A percentile compares a stretch with the other conserved stretches of the same genome.
Evolutionary conservation across 2,113 vertebrate genomes (phyloP).

Genomic region (Cnemophilus loriae): DNA sequence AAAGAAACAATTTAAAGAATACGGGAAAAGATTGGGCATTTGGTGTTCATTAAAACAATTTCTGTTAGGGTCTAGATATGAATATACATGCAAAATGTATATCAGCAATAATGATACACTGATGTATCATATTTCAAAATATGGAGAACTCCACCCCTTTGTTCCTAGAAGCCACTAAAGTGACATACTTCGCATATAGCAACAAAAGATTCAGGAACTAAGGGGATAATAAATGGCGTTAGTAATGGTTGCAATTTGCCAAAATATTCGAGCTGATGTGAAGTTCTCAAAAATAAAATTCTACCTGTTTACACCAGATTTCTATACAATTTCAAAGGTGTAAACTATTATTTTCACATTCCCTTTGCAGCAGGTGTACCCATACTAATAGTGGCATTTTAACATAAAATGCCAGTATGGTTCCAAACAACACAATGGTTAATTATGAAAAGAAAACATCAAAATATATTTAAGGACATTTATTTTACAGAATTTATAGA

Average conservation of each 20-base stretch:
- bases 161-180: constrained; percentile 13
- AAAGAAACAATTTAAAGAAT: constrained; percentile 30
- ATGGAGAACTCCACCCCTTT: neutral
- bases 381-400: constrained; percentile 79
- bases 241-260: neutral
- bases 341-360: constrained; percentile 64
- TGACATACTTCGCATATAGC: neutral
- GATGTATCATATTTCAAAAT: constrained; percentile 3
- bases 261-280: neutral
- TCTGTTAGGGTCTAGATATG: neutral
- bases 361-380: constrained; percentile 74
- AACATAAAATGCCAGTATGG: constrained; percentile 81
- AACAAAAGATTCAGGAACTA: constrained; percentile 21
- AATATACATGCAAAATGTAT: constrained; percentile 59
- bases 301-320: constrained; percentile 69
- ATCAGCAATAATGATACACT: constrained; percentile 33
- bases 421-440: constrained; percentile 74
- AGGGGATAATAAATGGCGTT: neutral
- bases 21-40: neutral
- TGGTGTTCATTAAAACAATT: constrained; percentile 9
- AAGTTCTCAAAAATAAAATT: constrained; percentile 26
- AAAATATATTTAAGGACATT: constrained; percentile 73
- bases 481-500: constrained; percentile 74
- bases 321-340: constrained; percentile 60
- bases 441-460: constrained; percentile 81